phyloP scores from a whole-genome alignment of 2,113 vertebrate species.

The Tichodroma muraria region DNA sequence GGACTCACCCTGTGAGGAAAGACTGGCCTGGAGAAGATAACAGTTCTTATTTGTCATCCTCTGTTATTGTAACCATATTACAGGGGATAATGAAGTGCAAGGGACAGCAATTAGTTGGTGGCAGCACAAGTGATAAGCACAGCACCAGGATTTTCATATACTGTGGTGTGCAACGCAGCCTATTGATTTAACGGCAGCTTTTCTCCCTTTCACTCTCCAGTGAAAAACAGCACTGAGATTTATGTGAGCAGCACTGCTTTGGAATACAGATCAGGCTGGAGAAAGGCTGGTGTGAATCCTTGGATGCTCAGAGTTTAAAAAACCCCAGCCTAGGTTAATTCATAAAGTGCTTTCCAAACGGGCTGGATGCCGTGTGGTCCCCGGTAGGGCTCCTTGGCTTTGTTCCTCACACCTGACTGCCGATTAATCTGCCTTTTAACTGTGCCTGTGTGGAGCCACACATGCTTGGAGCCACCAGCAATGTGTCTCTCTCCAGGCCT shows the following conservation, averaged over 20 bases:
- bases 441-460: conserved; percentile 44
- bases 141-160: background rate
- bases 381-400: conserved; percentile 49
- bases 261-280: conserved; percentile 62
- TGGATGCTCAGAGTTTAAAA: conserved; percentile 40
- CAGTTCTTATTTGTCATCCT: conserved; percentile 28
- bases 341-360: conserved; percentile 54
- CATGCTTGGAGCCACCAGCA: conserved; percentile 40
- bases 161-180: conserved; percentile 34
- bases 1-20: background rate
- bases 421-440: conserved; percentile 71
- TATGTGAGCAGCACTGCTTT: conserved; percentile 22
- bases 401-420: conserved; percentile 66
- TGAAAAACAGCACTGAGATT: conserved; percentile 33
- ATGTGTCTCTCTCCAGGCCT: conserved; percentile 48
- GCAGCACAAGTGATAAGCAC: conserved; percentile 37
- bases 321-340: conserved; percentile 43
- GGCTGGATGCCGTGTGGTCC: conserved; percentile 61
- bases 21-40: background rate
- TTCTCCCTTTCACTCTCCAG: background rate
- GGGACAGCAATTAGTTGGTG: conserved; percentile 52
- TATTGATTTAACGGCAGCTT: conserved; percentile 35
- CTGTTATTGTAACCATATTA: conserved; percentile 31
- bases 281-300: background rate
- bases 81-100: conserved; percentile 46